A percentile compares a stretch with the other conserved stretches of the same genome.
Conservation (phyloP, 2,888 invertebrate species). For the Rhamnusium bicolor region DNA sequence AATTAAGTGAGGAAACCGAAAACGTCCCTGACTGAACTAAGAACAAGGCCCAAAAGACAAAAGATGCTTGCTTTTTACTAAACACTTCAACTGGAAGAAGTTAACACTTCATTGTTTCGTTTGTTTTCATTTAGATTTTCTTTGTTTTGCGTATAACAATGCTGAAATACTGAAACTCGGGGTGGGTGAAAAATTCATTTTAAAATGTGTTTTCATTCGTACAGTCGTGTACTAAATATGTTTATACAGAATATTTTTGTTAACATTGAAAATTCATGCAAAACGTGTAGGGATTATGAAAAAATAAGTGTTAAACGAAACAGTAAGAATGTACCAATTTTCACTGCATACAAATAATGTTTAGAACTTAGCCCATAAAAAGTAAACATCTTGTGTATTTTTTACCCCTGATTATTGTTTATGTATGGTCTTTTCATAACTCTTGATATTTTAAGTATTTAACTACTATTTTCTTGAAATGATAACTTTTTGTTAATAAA, state of each 20-base stretch:
- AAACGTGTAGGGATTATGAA: too few species aligned
- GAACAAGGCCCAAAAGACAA: constrained; percentile 47
- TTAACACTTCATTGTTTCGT: constrained; percentile 64
- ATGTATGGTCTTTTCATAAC: too few species aligned
- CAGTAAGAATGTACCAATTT: too few species aligned
- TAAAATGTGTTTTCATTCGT: constrained; percentile 25
- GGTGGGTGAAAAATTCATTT: constrained; percentile 24
- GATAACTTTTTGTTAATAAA: too few species aligned
- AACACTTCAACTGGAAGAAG: constrained; percentile 66
- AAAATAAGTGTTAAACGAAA: too few species aligned
- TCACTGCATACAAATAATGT: too few species aligned
- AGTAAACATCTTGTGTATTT: too few species aligned
- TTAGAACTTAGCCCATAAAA: too few species aligned
- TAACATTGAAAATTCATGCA: background rate
- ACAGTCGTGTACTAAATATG: background rate
- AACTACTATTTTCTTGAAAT: too few species aligned
- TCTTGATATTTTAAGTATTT: too few species aligned
- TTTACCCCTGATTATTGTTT: too few species aligned
- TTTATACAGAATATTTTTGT: background rate
- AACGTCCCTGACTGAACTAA: constrained; percentile 39
- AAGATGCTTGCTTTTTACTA: constrained; percentile 58
- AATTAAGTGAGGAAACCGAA: constrained; percentile 49
- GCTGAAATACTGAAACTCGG: constrained; percentile 17
- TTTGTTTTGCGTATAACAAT: constrained; percentile 50
- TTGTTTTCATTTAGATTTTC: constrained; percentile 48